Conservation (phyloP, 2,113 vertebrate genomes). For the Microcebus ravelobensis region DNA sequence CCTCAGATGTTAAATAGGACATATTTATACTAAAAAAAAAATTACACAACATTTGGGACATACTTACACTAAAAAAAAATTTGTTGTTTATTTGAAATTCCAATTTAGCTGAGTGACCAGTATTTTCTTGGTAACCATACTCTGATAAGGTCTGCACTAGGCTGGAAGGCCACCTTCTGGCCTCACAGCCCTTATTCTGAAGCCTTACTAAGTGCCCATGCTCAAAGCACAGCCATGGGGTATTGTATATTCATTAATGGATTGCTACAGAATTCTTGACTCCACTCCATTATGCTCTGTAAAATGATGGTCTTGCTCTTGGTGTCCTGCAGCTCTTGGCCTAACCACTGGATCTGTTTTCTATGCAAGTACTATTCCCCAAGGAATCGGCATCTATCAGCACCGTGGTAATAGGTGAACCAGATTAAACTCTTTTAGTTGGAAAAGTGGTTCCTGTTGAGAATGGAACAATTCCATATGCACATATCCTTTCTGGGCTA, state of each 20-base stretch:
- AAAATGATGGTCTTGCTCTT: background rate
- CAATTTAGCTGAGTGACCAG: background rate
- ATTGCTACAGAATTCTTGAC: background rate
- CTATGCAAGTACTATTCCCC: background rate
- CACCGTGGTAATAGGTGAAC: background rate
- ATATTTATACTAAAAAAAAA: background rate
- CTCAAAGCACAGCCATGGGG: background rate
- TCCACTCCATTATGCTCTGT: background rate
- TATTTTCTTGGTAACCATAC: background rate
- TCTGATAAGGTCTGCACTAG: background rate
- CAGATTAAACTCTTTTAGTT: background rate
- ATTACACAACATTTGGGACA: background rate
- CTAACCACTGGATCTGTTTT: background rate
- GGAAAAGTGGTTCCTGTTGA: background rate
- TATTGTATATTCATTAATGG: background rate
- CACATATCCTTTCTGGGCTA: background rate
- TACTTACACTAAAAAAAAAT: background rate
- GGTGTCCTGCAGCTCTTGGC: background rate
- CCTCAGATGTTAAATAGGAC: background rate
- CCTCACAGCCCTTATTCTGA: background rate
- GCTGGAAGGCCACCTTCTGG: background rate
- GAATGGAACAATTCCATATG: background rate
- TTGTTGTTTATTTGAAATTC: background rate
- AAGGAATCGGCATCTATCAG: background rate
- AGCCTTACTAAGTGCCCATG: background rate